Conservation (phyloP, 2,113 vertebrate genomes). For the human region GRCh38 chr9:131437001-131437500, state of each 20-base stretch:
- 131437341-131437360: background rate
- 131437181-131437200: accelerated
- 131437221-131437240: accelerated
- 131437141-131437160: background rate
- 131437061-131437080: no score
- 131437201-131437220: background rate
- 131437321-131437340: background rate
- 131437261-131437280: background rate
- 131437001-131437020: background rate
- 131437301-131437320: background rate
- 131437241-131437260: background rate
- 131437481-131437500: background rate
- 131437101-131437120: background rate
- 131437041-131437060: background rate
- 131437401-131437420: accelerated
- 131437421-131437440: background rate
- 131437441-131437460: background rate
- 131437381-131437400: background rate
- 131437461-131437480: no score
- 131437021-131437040: background rate
- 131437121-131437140: background rate
- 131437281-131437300: background rate
- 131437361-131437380: background rate
- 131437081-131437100: background rate
- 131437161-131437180: accelerated